A percentile compares a stretch with the other conserved stretches of the same genome.
These are phyloP conservation scores for Leucopsar rothschildi DNA, from an alignment of 2,113 vertebrate species.

Conservation along the genomic window DNA sequence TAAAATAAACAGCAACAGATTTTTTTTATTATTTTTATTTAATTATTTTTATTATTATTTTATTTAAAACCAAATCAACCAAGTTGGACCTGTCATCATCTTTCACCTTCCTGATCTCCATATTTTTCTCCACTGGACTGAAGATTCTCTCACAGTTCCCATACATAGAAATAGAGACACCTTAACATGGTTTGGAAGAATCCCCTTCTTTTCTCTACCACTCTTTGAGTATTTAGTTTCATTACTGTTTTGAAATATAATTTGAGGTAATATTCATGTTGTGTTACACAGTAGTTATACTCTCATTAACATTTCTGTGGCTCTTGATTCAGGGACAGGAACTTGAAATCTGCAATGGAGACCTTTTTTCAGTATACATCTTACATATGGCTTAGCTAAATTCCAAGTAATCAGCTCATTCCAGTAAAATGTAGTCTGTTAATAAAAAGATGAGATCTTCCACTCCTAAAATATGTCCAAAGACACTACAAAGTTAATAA, in stretches of 20 bases:
- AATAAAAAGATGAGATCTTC: not conserved
- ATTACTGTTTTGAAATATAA: not conserved
- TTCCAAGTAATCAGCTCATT: not conserved
- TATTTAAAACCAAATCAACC: not conserved
- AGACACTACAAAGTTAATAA: not conserved
- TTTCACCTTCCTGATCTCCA: not conserved
- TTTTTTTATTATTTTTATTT: not conserved
- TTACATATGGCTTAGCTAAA: not conserved
- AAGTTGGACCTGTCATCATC: not conserved
- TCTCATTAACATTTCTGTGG: not conserved
- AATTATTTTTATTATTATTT: not conserved
- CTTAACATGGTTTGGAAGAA: not conserved
- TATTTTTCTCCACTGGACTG: not conserved
- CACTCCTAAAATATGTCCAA: not conserved
- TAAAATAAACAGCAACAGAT: not conserved
- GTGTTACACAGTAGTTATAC: not conserved
- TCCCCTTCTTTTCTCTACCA: not conserved
- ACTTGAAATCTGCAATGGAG: not conserved
- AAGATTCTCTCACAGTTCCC: not conserved
- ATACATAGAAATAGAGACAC: fast-evolving
- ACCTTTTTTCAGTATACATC: not conserved
- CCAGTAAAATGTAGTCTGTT: not conserved
- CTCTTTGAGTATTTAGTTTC: not conserved
- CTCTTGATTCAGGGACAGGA: not conserved
- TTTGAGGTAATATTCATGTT: not conserved